These are phyloP conservation scores for Limnephilus rhombicus DNA, from an alignment of 2,888 invertebrate genomes.

Conservation along the genomic window DNA sequence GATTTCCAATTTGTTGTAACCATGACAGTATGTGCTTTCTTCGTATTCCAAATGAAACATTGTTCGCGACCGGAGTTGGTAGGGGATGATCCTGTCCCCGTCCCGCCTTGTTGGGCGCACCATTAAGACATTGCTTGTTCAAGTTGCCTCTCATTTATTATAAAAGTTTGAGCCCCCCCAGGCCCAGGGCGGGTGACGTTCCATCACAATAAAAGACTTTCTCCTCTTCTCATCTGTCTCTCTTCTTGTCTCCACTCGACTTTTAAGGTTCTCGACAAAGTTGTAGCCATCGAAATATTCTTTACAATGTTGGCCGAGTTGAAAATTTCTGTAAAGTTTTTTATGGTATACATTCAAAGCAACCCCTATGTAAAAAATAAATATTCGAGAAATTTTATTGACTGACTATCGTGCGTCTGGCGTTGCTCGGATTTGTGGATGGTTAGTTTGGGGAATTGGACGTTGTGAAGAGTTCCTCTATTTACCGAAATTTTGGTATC, in stretches of 20 bases:
- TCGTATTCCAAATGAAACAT: slow-evolving; percentile 4
- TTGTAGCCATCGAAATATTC: not conserved
- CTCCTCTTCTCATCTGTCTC: not conserved
- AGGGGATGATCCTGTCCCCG: slow-evolving; percentile 2
- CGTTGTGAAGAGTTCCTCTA: too few species aligned
- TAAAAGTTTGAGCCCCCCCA: slow-evolving; percentile 41
- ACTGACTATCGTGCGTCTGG: too few species aligned
- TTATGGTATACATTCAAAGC: not conserved
- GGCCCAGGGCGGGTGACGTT: slow-evolving; percentile 43
- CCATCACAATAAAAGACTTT: slow-evolving; percentile 41
- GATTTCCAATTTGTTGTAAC: not conserved
- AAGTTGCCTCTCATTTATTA: slow-evolving; percentile 44
- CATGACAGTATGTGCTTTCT: not conserved
- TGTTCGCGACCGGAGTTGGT: not conserved
- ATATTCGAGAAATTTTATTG: too few species aligned
- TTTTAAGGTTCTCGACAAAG: slow-evolving; percentile 22
- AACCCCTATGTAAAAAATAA: too few species aligned
- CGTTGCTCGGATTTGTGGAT: too few species aligned
- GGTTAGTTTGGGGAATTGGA: too few species aligned
- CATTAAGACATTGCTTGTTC: slow-evolving; percentile 50
- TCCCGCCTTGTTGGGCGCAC: slow-evolving; percentile 19
- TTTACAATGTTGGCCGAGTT: not conserved
- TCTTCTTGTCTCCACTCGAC: slow-evolving; percentile 9
- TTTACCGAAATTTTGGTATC: too few species aligned
- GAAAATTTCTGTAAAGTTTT: not conserved